These are phyloP conservation scores for Grammomys surdaster DNA, from an alignment of 2,113 vertebrate genomes.

Conservation along the genomic window DNA sequence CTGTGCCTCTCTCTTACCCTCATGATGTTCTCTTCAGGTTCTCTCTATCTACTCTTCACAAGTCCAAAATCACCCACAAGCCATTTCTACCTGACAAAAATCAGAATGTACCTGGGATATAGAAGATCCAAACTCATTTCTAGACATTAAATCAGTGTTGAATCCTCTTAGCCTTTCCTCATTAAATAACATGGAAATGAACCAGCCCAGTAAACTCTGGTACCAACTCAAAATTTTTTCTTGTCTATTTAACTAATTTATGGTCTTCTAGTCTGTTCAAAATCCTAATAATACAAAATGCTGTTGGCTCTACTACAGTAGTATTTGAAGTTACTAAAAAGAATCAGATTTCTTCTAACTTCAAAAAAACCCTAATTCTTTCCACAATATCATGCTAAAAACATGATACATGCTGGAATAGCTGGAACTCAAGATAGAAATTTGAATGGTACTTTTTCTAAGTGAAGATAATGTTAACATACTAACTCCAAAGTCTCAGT, in stretches of 20 bases:
- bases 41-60: neutral
- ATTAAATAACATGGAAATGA: neutral
- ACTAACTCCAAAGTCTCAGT: neutral
- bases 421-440: neutral
- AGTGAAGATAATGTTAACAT: neutral
- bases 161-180: neutral
- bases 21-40: neutral
- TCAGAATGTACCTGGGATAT: neutral
- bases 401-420: neutral
- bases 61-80: neutral
- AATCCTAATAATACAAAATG: neutral
- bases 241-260: neutral
- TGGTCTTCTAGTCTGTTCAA: neutral
- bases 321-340: neutral
- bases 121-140: neutral
- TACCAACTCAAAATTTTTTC: neutral
- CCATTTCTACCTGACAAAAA: neutral
- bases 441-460: neutral
- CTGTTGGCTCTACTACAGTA: neutral
- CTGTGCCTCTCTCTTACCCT: neutral
- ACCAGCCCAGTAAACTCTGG: neutral
- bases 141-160: neutral
- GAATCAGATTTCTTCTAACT: neutral
- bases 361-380: neutral
- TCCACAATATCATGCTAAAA: neutral